phyloP scores from a whole-genome alignment of 35 echinoderm and acorn worm genomes.

The Ophioderma brevispina region DNA sequence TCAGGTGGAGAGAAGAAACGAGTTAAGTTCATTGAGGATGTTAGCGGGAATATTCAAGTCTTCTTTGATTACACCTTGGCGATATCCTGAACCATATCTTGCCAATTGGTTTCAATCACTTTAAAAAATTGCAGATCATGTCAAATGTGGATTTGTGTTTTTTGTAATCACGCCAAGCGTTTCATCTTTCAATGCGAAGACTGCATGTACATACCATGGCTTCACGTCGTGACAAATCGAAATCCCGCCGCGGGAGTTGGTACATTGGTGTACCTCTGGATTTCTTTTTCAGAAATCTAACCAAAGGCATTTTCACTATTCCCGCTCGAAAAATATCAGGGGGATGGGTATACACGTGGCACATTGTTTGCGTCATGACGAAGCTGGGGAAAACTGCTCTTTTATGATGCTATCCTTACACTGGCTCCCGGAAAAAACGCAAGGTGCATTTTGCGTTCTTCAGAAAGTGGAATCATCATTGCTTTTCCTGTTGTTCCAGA shows the following conservation, averaged over 20 bases:
- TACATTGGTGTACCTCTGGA: not conserved
- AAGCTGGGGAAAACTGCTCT: not conserved
- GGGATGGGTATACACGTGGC: not conserved
- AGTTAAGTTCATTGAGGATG: not conserved
- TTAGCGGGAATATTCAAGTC: constrained; percentile 28
- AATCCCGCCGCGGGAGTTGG: not conserved
- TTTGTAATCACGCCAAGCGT: constrained; percentile 18
- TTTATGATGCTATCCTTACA: not conserved
- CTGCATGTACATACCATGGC: constrained; percentile 66
- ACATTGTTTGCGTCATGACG: not conserved
- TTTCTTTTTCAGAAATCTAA: not conserved
- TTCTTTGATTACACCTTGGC: constrained; percentile 39
- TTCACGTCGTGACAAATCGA: constrained; percentile 38
- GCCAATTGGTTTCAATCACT: constrained; percentile 44
- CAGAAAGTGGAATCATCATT: not conserved
- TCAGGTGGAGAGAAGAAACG: constrained; percentile 5
- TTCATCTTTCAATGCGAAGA: constrained; percentile 73
- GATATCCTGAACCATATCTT: constrained; percentile 55
- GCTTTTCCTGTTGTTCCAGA: not conserved
- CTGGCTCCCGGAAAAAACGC: not conserved
- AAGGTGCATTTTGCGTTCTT: not conserved
- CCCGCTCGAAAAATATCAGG: not conserved
- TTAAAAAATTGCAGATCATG: constrained; percentile 33
- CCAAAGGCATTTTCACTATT: constrained; percentile 6
- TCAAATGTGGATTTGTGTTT: constrained; percentile 22